Conservation (phyloP, 2,888 invertebrate species). For the Lomographa bimaculata region DNA sequence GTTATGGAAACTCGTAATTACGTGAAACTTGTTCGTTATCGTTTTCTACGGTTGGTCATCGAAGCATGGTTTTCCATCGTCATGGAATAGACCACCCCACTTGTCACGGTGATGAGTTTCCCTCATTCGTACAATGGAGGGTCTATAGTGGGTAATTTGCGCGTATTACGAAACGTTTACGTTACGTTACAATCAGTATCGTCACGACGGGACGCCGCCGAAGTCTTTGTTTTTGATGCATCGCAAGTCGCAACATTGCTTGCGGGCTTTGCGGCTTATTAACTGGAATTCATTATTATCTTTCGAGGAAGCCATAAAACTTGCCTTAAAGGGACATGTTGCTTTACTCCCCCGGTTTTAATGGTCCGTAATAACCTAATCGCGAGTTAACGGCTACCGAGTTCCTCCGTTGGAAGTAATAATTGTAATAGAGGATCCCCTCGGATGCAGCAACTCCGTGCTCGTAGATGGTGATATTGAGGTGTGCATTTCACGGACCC, state of each 20-base stretch:
- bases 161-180: conserved; percentile 40
- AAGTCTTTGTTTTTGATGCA: conserved; percentile 28
- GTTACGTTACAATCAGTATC: conserved; percentile 28
- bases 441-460: conserved; percentile 27
- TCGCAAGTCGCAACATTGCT: conserved; percentile 28
- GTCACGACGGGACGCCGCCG: conserved; percentile 32
- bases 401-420: conserved; percentile 28
- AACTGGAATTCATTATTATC: conserved; percentile 24
- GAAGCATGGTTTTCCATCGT: conserved; percentile 69
- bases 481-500: conserved; percentile 69
- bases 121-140: conserved; percentile 27
- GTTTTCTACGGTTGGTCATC: conserved; percentile 65
- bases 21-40: conserved; percentile 53
- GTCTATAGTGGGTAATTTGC: conserved; percentile 27
- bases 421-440: too few species aligned
- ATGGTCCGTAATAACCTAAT: conserved; percentile 34
- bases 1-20: conserved; percentile 48
- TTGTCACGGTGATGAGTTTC: conserved; percentile 72
- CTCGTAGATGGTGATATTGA: conserved; percentile 13
- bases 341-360: conserved; percentile 19
- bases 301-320: conserved; percentile 30
- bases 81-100: conserved; percentile 78
- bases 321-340: conserved; percentile 12
- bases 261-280: conserved; percentile 5
- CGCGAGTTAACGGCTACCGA: conserved; percentile 32